Conservation (phyloP, 2,113 vertebrate genomes). For the Tychaedon coryphoeus region DNA sequence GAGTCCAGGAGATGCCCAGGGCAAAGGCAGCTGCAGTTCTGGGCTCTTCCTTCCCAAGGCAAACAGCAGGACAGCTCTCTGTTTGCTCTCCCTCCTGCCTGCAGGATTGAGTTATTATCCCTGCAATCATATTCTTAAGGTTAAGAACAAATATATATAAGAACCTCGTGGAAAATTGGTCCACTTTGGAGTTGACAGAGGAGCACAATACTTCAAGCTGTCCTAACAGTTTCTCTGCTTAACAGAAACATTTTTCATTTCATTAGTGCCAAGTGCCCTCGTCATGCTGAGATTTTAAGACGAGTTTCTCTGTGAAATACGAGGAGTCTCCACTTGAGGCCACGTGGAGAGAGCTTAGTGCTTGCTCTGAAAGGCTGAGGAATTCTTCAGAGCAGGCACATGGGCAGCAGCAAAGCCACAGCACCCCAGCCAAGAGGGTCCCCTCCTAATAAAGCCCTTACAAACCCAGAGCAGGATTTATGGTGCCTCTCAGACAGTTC, state of each 20-base stretch:
- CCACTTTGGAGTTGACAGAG: neutral
- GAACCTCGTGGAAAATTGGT: neutral
- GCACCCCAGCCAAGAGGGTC: neutral
- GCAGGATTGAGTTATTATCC: neutral
- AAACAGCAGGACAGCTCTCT: neutral
- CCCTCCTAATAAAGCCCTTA: neutral
- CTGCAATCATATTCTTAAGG: neutral
- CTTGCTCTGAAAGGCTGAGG: accelerated
- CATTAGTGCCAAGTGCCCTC: neutral
- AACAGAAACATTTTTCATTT: neutral
- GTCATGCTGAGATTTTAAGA: neutral
- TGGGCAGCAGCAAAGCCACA: accelerated
- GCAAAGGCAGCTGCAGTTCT: neutral
- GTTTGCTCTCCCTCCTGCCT: constrained; percentile 7
- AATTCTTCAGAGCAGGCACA: neutral
- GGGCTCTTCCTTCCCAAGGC: neutral
- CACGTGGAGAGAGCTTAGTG: accelerated
- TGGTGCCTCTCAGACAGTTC: neutral
- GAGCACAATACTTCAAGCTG: neutral
- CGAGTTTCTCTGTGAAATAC: neutral
- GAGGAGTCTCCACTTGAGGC: neutral
- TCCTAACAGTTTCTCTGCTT: neutral
- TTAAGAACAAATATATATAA: constrained; percentile 3
- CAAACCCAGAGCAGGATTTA: neutral
- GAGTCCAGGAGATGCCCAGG: neutral